Base-by-base conservation (phyloP, 1,140 invertebrate genomes). In the Drosophila equinoxialis region DNA sequence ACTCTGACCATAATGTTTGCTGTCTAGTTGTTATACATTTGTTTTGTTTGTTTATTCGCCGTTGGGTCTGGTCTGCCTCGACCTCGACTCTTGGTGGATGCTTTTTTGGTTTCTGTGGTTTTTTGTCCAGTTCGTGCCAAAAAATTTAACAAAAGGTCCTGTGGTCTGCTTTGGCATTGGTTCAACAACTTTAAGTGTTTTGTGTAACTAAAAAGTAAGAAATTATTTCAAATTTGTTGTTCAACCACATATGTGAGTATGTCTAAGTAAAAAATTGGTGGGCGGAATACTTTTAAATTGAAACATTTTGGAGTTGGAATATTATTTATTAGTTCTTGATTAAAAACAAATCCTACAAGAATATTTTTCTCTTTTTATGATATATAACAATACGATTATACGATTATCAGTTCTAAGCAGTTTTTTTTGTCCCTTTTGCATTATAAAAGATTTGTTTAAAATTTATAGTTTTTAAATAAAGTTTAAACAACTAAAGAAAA, bases 91-190 rank as follows among this genome's bases (percentile, higher is more conserved):
- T 62, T 45, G 45, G 65, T 45, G 45, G 65, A 10, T 74, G 62
- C 62, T 45, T 61, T 69, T 37, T 59, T 75, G 78, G 77, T 70
- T 80, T 75, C 33, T 68, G 71, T 75, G 71, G 66, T 33, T 79
- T 61, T 68, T 51, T 23, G 30, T 51, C 17, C 17, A 58, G 64
- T 58, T 60, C 60, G 74, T 79, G 80, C 80, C 80, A 79, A 73
- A 77, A 75, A 65, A 68, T 71, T 63, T 51, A 58, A 74, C 60
- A 42, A 62, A 62, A n/a, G 39, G 10, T 33, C 33, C 33, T 37
- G 57, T 59, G 57, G 57, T 59, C 79, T 79, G 75, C 65, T 68
- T 75, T 75, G 73, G 65, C 51, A 41, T 65, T 17, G 17, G 45
- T 51, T 51, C 45, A 51, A 51, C 45, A 51, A 51, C 45, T 51